A percentile compares a stretch with the other conserved stretches of the same genome.
These are phyloP conservation scores for Sphenodon punctatus DNA, from an alignment of 2,797 vertebrate species.

Conservation along the genomic window DNA sequence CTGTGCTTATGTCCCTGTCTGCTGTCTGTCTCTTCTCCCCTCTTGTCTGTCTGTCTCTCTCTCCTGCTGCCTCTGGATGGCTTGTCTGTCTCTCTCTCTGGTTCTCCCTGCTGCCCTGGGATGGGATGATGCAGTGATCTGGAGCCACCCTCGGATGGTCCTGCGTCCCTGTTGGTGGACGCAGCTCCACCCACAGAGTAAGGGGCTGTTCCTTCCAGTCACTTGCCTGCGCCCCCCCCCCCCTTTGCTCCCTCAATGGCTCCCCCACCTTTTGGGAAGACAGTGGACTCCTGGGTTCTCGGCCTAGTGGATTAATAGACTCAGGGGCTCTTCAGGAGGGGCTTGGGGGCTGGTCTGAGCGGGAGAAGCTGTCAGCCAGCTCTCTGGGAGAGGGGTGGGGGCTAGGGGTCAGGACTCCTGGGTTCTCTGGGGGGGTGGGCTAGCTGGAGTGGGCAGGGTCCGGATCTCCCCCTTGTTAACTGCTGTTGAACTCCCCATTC, in stretches of 20 bases:
- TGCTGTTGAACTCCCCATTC: too few species aligned
- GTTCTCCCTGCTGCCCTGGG: slow-evolving; percentile 45
- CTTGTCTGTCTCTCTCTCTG: not conserved
- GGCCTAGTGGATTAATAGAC: too few species aligned
- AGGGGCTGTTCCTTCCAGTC: slow-evolving; percentile 71
- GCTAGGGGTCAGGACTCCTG: not conserved
- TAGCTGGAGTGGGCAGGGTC: not conserved
- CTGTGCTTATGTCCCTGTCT: slow-evolving; percentile 25
- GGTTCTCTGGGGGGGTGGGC: not conserved
- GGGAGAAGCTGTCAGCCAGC: too few species aligned
- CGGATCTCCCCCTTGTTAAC: not conserved
- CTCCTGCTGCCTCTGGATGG: slow-evolving; percentile 32
- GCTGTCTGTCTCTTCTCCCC: not conserved
- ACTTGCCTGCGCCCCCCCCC: slow-evolving; percentile 28
- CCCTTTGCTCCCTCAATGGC: not conserved
- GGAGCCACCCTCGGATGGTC: slow-evolving; percentile 89
- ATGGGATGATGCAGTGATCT: slow-evolving; percentile 86
- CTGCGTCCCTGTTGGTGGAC: slow-evolving; percentile 89
- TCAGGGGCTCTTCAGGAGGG: too few species aligned
- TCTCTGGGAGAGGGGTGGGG: not conserved
- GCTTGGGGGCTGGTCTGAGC: too few species aligned
- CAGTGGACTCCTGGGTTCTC: not conserved
- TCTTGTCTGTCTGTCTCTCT: not conserved
- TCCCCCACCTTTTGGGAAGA: too few species aligned
- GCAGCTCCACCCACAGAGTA: slow-evolving; percentile 91